A percentile compares a stretch with the other conserved stretches of the same genome.
These are phyloP conservation scores for Agapornis canus DNA, from an alignment of 2,797 vertebrate species.

Conservation along the genomic window DNA sequence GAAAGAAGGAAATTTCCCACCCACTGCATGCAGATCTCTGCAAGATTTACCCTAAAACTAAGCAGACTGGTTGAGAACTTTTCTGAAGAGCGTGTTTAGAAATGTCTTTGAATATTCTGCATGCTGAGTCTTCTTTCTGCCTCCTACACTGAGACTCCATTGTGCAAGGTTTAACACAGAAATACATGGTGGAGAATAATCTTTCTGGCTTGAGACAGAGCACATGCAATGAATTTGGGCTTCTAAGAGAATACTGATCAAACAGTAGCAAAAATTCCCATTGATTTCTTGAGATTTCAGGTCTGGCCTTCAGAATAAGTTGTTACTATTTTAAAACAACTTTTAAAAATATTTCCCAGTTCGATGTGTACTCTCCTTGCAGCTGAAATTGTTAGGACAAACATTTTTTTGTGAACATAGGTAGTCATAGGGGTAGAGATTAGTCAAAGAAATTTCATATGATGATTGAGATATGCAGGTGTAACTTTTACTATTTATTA, in stretches of 20 bases:
- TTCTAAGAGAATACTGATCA: not conserved
- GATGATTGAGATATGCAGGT: not conserved
- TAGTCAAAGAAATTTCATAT: not conserved
- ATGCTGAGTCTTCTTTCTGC: slow-evolving; percentile 28
- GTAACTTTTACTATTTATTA: slow-evolving; percentile 8
- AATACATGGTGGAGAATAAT: slow-evolving; percentile 15
- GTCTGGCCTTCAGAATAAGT: not conserved
- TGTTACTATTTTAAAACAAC: not conserved
- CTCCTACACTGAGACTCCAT: slow-evolving; percentile 13
- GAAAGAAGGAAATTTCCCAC: slow-evolving; percentile 54
- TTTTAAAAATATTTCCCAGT: not conserved
- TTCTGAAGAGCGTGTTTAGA: not conserved
- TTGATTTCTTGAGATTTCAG: not conserved
- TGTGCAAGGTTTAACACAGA: not conserved
- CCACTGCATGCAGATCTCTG: slow-evolving; percentile 18
- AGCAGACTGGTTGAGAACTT: slow-evolving; percentile 9
- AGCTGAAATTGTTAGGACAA: not conserved
- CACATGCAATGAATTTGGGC: not conserved
- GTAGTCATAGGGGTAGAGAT: not conserved
- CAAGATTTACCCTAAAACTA: slow-evolving; percentile 33
- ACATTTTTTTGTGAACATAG: not conserved
- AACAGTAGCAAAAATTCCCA: not conserved
- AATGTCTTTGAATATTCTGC: slow-evolving; percentile 8
- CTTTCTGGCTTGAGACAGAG: not conserved
- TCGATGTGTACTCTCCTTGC: not conserved